phyloP scores from a whole-genome alignment of 2,888 invertebrate species.

The Tinea trinotella region DNA sequence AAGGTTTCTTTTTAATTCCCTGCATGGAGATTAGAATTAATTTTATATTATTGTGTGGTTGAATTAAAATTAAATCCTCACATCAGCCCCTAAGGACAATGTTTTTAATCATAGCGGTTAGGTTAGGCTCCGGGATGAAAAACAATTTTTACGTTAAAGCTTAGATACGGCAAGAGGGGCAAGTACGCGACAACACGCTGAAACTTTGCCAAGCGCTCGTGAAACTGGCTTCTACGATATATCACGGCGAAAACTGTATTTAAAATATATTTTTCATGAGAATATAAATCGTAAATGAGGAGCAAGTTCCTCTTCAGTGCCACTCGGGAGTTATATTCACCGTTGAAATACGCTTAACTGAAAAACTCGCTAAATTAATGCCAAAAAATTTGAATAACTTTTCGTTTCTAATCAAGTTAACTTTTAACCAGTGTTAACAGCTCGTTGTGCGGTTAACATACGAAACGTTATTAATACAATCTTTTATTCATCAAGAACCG shows the following conservation, averaged over 20 bases:
- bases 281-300: constrained; percentile 39
- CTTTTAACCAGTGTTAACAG: neutral
- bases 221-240: constrained; percentile 28
- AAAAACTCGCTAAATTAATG: neutral
- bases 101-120: constrained; percentile 21
- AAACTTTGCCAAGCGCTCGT: constrained; percentile 35
- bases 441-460: neutral
- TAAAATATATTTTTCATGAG: constrained; percentile 40
- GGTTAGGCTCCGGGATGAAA: neutral
- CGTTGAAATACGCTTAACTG: neutral
- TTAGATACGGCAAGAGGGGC: constrained; percentile 11
- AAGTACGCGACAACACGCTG: constrained; percentile 27
- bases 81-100: constrained; percentile 4
- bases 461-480: neutral
- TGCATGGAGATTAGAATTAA: constrained; percentile 29
- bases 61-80: constrained; percentile 16
- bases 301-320: constrained; percentile 29
- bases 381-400: neutral
- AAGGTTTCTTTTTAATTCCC: constrained; percentile 11
- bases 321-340: neutral
- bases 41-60: constrained; percentile 19
- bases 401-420: neutral
- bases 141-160: constrained; percentile 11
- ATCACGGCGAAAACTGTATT: constrained; percentile 33
- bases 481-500: constrained; percentile 2